A percentile compares a stretch with the other conserved stretches of the same genome.
Conservation (phyloP, 2,888 invertebrate species). For the Calliopum simillimum region DNA sequence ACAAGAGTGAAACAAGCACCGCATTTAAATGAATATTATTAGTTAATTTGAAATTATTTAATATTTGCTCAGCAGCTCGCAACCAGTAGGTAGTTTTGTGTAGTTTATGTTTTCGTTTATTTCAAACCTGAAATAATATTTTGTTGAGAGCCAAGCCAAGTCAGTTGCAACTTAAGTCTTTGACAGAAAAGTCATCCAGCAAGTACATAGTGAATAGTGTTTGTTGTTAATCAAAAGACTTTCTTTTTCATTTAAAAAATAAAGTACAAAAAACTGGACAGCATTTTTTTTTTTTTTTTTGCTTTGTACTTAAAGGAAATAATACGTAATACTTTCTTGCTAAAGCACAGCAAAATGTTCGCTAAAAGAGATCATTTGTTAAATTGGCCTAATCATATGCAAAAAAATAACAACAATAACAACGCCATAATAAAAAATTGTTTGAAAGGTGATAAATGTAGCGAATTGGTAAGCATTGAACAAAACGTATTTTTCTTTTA, state of each 20-base stretch:
- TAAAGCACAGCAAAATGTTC: slow-evolving; percentile 51
- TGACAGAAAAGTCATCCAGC: slow-evolving; percentile 53
- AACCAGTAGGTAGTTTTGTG: not conserved
- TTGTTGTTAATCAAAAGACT: slow-evolving; percentile 26
- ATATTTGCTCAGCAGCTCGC: not conserved
- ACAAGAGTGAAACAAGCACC: too few relatives aligned
- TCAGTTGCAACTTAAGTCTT: slow-evolving; percentile 57
- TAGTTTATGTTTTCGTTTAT: too few relatives aligned
- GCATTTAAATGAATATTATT: not conserved
- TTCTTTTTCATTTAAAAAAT: slow-evolving; percentile 28
- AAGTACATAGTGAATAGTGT: slow-evolving; percentile 26
- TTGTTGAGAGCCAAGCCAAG: slow-evolving; percentile 38
- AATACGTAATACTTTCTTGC: not conserved
- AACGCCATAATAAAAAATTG: slow-evolving; percentile 42
- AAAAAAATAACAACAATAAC: slow-evolving; percentile 47
- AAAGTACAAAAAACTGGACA: not conserved
- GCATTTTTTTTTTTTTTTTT: slow-evolving; percentile 33
- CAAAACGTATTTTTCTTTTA: not conserved
- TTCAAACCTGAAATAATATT: slow-evolving; percentile 13
- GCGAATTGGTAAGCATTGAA: slow-evolving; percentile 52
- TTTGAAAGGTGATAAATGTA: slow-evolving; percentile 50
- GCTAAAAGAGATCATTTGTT: slow-evolving; percentile 58
- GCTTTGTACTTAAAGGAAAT: slow-evolving; percentile 12
- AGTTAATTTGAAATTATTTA: not conserved
- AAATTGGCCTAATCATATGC: slow-evolving; percentile 29